A percentile compares a stretch with the other conserved stretches of the same genome.
Evolutionary conservation across 2,888 invertebrate species (phyloP).

Genomic region (Polydesmus complanatus): DNA sequence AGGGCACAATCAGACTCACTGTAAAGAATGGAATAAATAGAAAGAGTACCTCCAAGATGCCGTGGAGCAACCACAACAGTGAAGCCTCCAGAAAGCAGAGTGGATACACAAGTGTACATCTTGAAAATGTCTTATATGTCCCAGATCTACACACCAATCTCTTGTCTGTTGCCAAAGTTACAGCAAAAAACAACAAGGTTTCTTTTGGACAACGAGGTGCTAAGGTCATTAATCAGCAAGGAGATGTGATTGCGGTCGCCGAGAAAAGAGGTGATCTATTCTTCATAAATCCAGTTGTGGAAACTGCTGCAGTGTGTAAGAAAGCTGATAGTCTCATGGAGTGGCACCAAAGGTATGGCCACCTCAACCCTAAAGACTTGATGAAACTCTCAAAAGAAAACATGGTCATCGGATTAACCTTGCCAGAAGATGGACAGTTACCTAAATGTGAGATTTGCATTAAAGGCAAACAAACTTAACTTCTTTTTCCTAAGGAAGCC

Average conservation of each 20-base stretch:
- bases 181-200: not conserved
- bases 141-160: not conserved
- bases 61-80: too few relatives aligned
- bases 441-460: too few relatives aligned
- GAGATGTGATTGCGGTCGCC: not conserved
- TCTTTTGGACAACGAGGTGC: not conserved
- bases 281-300: not conserved
- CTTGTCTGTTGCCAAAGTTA: not conserved
- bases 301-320: not conserved
- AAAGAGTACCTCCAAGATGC: too few relatives aligned
- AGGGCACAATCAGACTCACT: not conserved
- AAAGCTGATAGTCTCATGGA: too few relatives aligned
- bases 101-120: not conserved
- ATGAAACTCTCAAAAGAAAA: not conserved
- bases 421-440: not conserved
- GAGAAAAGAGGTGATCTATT: not conserved
- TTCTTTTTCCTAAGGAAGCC: not conserved
- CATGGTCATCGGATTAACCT: not conserved
- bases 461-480: too few relatives aligned
- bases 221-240: not conserved
- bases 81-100: too few relatives aligned
- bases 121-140: not conserved
- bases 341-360: not conserved
- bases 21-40: too few relatives aligned
- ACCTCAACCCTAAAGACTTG: not conserved